phyloP scores from a whole-genome alignment of 2,888 invertebrate species.

The Seira ritae region DNA sequence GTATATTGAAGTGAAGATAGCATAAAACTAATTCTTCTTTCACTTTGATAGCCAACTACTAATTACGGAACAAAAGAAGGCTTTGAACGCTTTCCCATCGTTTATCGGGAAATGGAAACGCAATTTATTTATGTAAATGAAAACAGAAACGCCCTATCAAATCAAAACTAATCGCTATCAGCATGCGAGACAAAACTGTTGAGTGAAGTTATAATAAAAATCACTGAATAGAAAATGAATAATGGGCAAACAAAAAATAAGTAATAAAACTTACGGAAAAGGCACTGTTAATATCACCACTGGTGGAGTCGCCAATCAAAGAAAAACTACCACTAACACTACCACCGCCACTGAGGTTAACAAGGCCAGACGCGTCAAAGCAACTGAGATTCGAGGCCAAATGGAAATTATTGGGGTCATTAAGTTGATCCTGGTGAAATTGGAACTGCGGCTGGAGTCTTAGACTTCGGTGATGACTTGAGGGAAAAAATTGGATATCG shows the following conservation, averaged over 20 bases:
- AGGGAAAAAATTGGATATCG: slow-evolving; percentile 52
- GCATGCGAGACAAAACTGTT: too few species aligned
- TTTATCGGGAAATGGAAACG: too few species aligned
- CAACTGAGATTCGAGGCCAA: slow-evolving; percentile 45
- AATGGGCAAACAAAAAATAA: slow-evolving; percentile 24
- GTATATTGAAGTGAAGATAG: too few species aligned
- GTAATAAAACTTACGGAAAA: slow-evolving; percentile 55
- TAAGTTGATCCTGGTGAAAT: slow-evolving; percentile 50
- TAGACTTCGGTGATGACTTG: slow-evolving; percentile 39
- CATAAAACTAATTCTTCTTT: too few species aligned
- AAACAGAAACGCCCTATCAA: too few species aligned
- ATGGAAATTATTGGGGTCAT: slow-evolving; percentile 42
- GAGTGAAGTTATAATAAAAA: too few species aligned
- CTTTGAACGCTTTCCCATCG: neutral
- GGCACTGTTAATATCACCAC: slow-evolving; percentile 57
- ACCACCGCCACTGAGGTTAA: slow-evolving; percentile 58
- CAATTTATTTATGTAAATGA: too few species aligned
- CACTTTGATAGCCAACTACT: too few species aligned
- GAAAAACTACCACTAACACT: slow-evolving; percentile 52
- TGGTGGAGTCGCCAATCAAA: slow-evolving; percentile 48
- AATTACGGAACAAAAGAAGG: too few species aligned
- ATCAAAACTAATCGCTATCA: too few species aligned
- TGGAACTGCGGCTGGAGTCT: slow-evolving; percentile 52
- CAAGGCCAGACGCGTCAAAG: slow-evolving; percentile 53
- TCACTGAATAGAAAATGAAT: slow-evolving; percentile 12